Conservation (phyloP, 2,888 invertebrate genomes). For the Gari tellinella region DNA sequence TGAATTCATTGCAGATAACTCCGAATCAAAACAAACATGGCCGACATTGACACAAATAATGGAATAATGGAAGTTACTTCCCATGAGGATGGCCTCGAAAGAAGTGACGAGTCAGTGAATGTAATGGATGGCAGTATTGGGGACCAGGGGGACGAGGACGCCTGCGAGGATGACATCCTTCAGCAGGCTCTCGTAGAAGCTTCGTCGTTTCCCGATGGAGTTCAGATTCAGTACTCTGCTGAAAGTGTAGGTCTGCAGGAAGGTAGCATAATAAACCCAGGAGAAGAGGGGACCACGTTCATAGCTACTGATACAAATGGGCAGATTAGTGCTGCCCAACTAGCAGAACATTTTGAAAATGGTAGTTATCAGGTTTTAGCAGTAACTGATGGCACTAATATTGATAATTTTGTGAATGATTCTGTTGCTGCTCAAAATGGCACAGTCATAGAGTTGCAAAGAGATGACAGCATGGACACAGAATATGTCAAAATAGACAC, state of each 20-base stretch:
- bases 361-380: conserved; percentile 37
- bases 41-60: conserved; percentile 73
- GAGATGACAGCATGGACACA: too few relatives aligned
- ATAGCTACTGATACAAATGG: conserved; percentile 34
- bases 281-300: conserved; percentile 47
- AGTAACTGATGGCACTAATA: conserved; percentile 10
- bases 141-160: conserved; percentile 43
- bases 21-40: conserved; percentile 76
- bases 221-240: conserved; percentile 48
- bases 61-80: conserved; percentile 64
- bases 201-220: conserved; percentile 49
- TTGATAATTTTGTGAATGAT: conserved; percentile 22
- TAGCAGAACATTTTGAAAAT: conserved; percentile 33
- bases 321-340: conserved; percentile 15
- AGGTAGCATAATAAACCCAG: conserved; percentile 54
- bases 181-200: conserved; percentile 80
- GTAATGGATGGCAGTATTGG: conserved; percentile 40
- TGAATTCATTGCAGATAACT: conserved; percentile 11
- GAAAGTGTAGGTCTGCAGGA: conserved; percentile 50
- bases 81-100: conserved; percentile 25
- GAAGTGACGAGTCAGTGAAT: conserved; percentile 41
- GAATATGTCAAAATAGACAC: too few relatives aligned
- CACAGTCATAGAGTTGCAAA: too few relatives aligned
- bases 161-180: conserved; percentile 74
- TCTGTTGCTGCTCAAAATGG: conserved; percentile 7